Evolutionary conservation across 2,888 invertebrate genomes (phyloP), one percentile per base, ranked within the genome.

Genomic region (Seira ritae): DNA sequence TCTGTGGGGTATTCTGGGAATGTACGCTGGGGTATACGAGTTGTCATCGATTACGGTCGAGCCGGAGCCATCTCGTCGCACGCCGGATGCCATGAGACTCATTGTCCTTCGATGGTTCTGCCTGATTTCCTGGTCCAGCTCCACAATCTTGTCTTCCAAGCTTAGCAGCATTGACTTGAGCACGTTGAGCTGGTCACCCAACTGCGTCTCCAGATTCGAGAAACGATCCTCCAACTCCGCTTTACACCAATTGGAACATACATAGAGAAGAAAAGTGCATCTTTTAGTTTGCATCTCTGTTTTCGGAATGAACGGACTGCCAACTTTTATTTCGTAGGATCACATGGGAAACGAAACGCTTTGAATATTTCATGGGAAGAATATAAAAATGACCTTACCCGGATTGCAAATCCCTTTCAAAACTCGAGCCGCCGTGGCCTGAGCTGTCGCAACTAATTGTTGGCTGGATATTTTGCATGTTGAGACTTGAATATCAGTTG

Each of bases 381-480:
- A 20, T 42, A 42, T 19, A 2, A 31, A 12, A 31, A 31, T 31
- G 31, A 31, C 80, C 89, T 89, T 84, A 90, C 90, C 87, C 24
- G 91, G 89, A 80, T 90, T 91, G 81, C 91, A 91, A 66, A 90
- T 90, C 70, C 91, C 91, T 3, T 90, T 91, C 0, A 91, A 89
- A 12, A 91, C 90, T 70, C 90, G 89, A 1, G 91, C 90, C 4
- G 91, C 90, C 0, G 91, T 91, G 3, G 91, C 90, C 82, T 90
- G 90, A 23, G 91, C 91, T 22, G 90, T 90, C 0, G 91, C 91
- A 1, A 90, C 90, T 15, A 91, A 87, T 84, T 91, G 90, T 70
- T 91, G 90, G 1, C 90, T 91, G 10, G 89, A 90, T 66, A 91
- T 90, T 85, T 90, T 90, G 82, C 91, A 91, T 12, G 89, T 90